Conservation (phyloP, 2,888 invertebrate species). For the Colletes collaris region DNA sequence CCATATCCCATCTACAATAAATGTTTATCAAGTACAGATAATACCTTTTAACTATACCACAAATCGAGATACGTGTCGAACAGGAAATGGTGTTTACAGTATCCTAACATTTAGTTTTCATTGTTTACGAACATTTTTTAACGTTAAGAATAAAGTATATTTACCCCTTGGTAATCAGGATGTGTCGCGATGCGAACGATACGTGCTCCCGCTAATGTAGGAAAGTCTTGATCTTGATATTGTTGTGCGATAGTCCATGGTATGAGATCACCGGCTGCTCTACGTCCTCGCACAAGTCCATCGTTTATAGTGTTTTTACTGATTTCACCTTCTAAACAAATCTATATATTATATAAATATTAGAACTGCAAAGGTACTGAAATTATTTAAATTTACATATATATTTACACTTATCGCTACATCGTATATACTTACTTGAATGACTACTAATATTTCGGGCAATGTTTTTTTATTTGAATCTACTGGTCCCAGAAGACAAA, state of each 20-base stretch:
- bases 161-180: constrained; percentile 96
- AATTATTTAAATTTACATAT: constrained; percentile 1
- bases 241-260: constrained; percentile 99
- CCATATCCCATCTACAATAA: constrained; percentile 97
- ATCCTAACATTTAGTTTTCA: too few relatives aligned
- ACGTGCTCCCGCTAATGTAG: constrained; percentile 93
- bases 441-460: constrained; percentile 96
- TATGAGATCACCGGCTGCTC: constrained; percentile 98
- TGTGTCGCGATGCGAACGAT: constrained; percentile 99
- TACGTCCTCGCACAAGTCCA: constrained; percentile 92
- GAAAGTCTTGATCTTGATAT: constrained; percentile 97
- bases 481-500: constrained; percentile 95
- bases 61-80: too few relatives aligned
- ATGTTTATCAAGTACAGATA: constrained; percentile 58
- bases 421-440: constrained; percentile 86
- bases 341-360: constrained; percentile 67
- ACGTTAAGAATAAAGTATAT: constrained; percentile 62
- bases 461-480: constrained; percentile 88
- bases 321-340: constrained; percentile 90
- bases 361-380: constrained; percentile 15
- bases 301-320: constrained; percentile 89
- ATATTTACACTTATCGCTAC: not conserved
- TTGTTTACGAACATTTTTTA: not conserved
- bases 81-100: too few relatives aligned
- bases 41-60: too few relatives aligned